Evolutionary conservation across 2,888 invertebrate genomes (phyloP), one percentile per base, ranked within the genome.

Genomic region (Scaptomyza reducta): DNA sequence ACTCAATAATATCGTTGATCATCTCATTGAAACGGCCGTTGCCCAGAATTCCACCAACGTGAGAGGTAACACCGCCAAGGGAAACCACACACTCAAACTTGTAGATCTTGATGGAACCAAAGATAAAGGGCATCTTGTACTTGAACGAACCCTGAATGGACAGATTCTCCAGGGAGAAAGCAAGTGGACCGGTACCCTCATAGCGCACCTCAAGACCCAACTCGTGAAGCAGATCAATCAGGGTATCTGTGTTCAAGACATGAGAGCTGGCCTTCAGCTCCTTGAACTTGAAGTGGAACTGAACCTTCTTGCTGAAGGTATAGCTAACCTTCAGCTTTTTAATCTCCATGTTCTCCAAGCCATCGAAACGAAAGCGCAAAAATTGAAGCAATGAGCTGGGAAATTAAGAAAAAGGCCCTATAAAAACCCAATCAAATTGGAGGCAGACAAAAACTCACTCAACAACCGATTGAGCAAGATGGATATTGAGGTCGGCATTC

Each of bases 361-460:
- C 91, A 67, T 91, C 91, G 16, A 91, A 81, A 11, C 89, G 90
- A 68, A 91, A 89, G 27, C 88, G 90, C 18, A 88, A 46, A 18
- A 90, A 74, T 63, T 90, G 77, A 9, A 79, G 1, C 25, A 87
- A 7, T 2, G 84, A 18, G 3, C 90, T 89, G 9, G 1, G 9
- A 38, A 42, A n/a, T 16, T 18, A 31, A n/a, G 0, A 22, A 13
- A 40, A 33, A 7, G 3, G 13, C 29, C 6, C 9, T n/a, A n/a
- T 9, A 5, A 16, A 9, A 44, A 25, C 7, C 27, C 6, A 9
- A 18, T n/a, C 10, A 16, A 27, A 16, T 11, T 9, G 16, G 3
- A 41, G 10, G 1, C 4, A 27, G 9, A 18, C 5, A 3, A 10
- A 3, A 3, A 90, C 90, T 87, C 76, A 90, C 90, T 89, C 85